phyloP scores from a whole-genome alignment of 2,888 invertebrate species.

The Cheilosia vernalis region DNA sequence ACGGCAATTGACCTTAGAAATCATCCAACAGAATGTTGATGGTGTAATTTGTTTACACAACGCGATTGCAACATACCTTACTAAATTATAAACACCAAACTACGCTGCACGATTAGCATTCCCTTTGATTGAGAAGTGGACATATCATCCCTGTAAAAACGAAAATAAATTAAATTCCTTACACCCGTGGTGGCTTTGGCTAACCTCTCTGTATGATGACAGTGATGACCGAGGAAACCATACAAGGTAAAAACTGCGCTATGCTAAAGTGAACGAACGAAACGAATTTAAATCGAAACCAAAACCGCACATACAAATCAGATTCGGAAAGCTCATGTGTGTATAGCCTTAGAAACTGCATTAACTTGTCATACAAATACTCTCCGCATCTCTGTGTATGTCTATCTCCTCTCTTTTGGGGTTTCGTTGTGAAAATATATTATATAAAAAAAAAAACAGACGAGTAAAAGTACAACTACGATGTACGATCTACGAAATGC shows the following conservation, averaged over 20 bases:
- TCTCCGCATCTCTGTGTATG: not conserved
- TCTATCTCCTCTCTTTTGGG: not conserved
- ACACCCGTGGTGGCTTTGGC: not conserved
- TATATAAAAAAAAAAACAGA: not conserved
- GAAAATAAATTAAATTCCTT: conserved; percentile 34
- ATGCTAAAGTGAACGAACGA: not conserved
- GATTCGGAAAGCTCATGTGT: conserved; percentile 4
- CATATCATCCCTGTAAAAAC: not conserved
- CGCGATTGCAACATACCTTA: conserved; percentile 8
- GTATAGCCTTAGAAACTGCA: conserved; percentile 16
- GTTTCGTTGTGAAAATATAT: conserved; percentile 16
- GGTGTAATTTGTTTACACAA: conserved; percentile 5
- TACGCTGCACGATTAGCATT: conserved; percentile 53
- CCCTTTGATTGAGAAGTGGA: conserved; percentile 11
- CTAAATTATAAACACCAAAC: conserved; percentile 24
- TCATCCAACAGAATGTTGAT: conserved; percentile 1
- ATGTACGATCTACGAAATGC: conserved; percentile 40
- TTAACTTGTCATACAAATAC: conserved; percentile 33
- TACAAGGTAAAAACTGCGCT: conserved; percentile 49
- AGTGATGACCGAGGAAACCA: conserved; percentile 54
- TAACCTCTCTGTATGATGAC: not conserved
- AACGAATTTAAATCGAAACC: conserved; percentile 50
- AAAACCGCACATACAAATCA: conserved; percentile 50
- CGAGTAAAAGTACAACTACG: conserved; percentile 24
- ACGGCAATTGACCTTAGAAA: not conserved